Percentiles rank a stretch among this genome's conserved stretches.
Evolutionary conservation across 1,140 invertebrate genomes (phyloP).

Genomic region (Leguminivora glycinivorella): DNA sequence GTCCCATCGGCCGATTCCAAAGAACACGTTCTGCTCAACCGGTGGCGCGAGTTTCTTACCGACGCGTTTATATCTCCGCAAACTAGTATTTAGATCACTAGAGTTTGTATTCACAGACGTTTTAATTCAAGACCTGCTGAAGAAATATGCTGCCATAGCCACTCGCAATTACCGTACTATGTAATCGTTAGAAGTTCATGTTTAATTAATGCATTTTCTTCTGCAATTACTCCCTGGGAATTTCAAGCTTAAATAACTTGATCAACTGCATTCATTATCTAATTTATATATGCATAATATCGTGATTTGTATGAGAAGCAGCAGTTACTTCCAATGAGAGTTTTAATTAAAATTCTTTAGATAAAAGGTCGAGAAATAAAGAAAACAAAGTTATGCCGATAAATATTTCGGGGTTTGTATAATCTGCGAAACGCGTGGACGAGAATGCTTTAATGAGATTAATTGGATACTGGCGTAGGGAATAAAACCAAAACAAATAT

Average conservation of each 20-base stretch:
- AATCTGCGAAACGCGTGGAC: conserved; percentile 17
- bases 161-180: conserved; percentile 2
- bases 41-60: conserved; percentile 26
- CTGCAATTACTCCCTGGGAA: not conserved
- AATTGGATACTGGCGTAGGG: conserved; percentile 20
- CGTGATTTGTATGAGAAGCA: conserved; percentile 8
- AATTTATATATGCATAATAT: conserved; percentile 3
- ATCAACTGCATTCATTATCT: conserved; percentile 11
- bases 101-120: conserved; percentile 14
- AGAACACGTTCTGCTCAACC: conserved; percentile 14
- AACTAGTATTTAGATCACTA: conserved; percentile 25
- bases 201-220: conserved; percentile 12
- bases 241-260: not conserved
- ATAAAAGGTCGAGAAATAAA: conserved; percentile 24
- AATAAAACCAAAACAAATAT: conserved; percentile 24
- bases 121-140: conserved; percentile 18
- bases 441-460: conserved; percentile 28
- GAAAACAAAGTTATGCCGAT: conserved; percentile 18
- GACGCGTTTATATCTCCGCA: conserved; percentile 19
- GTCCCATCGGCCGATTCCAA: conserved; percentile 14
- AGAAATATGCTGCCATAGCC: not conserved
- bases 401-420: conserved; percentile 5
- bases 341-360: conserved; percentile 27
- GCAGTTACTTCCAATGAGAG: not conserved
- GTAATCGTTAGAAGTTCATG: conserved; percentile 12